Percentiles rank a stretch among this genome's conserved stretches.
These are phyloP conservation scores for Atractosteus spatula DNA, from an alignment of 2,113 vertebrate genomes.

Conservation along the genomic window DNA sequence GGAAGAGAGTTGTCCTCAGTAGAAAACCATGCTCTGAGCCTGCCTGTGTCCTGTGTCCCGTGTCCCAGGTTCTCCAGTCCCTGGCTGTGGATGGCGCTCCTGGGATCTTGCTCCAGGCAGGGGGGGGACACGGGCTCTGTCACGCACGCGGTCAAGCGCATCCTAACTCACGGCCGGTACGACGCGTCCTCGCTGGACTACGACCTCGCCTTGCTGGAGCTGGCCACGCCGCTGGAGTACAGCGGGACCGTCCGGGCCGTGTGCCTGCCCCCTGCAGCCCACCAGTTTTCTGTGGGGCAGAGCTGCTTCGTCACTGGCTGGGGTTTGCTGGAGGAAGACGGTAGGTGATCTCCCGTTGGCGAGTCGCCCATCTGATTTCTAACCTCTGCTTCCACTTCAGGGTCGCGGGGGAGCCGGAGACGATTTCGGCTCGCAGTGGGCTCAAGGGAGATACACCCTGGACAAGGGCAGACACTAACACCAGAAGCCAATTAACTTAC, in stretches of 20 bases:
- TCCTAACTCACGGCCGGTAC: slow-evolving; percentile 46
- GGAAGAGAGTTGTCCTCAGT: neutral
- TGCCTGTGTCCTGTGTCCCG: neutral
- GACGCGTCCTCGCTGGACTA: slow-evolving; percentile 27
- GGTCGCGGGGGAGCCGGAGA: too few relatives aligned
- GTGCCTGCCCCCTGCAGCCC: slow-evolving; percentile 51
- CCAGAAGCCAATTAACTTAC: neutral
- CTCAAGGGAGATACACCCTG: too few relatives aligned
- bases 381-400: too few relatives aligned
- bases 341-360: slow-evolving; percentile 24
- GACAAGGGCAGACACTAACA: neutral
- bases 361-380: neutral
- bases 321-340: slow-evolving; percentile 52
- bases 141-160: slow-evolving; percentile 40
- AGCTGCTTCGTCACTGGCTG: slow-evolving; percentile 62
- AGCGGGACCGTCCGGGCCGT: slow-evolving; percentile 60
- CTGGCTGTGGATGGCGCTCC: slow-evolving; percentile 66
- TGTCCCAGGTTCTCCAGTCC: slow-evolving; percentile 45
- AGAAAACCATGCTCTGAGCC: neutral
- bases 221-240: slow-evolving; percentile 44
- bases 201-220: slow-evolving; percentile 64
- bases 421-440: too few relatives aligned
- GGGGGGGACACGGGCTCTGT: slow-evolving; percentile 32
- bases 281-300: slow-evolving; percentile 48
- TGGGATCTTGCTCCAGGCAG: slow-evolving; percentile 74